These are phyloP conservation scores for Sphyrna mokarran DNA, from an alignment of 2,113 vertebrate species.

Conservation along the genomic window DNA sequence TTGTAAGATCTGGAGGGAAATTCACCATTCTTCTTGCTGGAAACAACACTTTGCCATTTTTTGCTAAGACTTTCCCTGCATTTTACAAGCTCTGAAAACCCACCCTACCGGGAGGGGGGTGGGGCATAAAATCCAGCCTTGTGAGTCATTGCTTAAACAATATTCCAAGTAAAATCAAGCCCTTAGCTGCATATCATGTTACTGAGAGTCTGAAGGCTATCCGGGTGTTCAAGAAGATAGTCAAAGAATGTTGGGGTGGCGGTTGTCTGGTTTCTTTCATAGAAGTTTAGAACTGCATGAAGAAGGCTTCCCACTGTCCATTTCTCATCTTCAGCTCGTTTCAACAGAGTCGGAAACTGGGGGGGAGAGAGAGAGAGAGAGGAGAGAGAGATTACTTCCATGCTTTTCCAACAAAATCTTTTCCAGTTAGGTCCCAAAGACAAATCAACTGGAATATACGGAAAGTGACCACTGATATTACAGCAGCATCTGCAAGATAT, in stretches of 20 bases:
- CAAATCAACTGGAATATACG: not conserved
- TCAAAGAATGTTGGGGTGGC: not conserved
- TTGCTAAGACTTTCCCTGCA: no score
- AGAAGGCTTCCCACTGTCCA: slow-evolving; percentile 20
- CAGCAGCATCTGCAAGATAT: not conserved
- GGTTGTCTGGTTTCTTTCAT: not conserved
- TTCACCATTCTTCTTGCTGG: no score
- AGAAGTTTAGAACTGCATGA: not conserved
- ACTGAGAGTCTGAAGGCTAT: not conserved
- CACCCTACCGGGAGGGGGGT: no score
- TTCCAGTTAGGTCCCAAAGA: not conserved
- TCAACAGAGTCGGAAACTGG: not conserved
- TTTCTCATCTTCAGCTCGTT: slow-evolving; percentile 18
- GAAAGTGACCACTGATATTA: not conserved
- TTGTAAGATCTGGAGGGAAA: no score
- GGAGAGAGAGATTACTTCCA: not conserved
- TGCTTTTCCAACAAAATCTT: not conserved
- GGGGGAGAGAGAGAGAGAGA: not conserved
- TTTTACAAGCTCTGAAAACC: no score
- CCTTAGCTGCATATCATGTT: not conserved
- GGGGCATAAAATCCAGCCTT: no score
- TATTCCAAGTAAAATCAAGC: not conserved
- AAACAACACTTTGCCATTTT: no score
- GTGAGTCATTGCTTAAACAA: not conserved
- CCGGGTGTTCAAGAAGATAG: not conserved